These are phyloP conservation scores for Tupaia chinensis DNA, from an alignment of 2,113 vertebrate genomes.

Conservation along the genomic window DNA sequence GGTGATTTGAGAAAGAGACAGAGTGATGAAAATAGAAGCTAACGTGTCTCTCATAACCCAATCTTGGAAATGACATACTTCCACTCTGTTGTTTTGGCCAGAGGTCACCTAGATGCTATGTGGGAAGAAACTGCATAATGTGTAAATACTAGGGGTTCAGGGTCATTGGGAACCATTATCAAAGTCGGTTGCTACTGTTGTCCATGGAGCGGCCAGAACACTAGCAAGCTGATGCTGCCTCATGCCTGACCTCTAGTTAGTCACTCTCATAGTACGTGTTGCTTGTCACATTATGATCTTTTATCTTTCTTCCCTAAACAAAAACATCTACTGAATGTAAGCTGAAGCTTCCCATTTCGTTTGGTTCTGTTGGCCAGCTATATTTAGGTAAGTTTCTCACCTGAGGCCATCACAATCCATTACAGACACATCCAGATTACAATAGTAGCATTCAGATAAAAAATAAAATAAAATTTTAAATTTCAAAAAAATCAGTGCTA, in stretches of 20 bases:
- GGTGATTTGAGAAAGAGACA: background rate
- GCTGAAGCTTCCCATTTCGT: background rate
- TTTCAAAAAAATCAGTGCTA: background rate
- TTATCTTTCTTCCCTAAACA: background rate
- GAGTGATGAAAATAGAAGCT: background rate
- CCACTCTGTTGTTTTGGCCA: background rate
- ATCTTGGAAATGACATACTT: background rate
- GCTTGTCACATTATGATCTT: background rate
- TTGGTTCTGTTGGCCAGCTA: background rate
- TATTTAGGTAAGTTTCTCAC: background rate
- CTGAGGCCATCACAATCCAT: background rate
- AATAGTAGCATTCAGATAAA: background rate
- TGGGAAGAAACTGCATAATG: background rate
- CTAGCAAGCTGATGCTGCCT: background rate
- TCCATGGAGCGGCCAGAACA: background rate
- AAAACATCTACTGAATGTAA: background rate
- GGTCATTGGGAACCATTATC: no score
- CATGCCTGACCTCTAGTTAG: background rate
- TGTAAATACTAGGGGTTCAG: background rate
- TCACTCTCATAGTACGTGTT: background rate
- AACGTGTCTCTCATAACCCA: background rate
- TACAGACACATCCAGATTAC: background rate
- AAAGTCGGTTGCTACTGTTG: background rate
- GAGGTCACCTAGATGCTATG: background rate
- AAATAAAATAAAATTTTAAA: background rate